Percentiles rank a stretch among this genome's conserved stretches.
phyloP scores from a whole-genome alignment of 2,797 vertebrate species.

The Lates japonicus region DNA sequence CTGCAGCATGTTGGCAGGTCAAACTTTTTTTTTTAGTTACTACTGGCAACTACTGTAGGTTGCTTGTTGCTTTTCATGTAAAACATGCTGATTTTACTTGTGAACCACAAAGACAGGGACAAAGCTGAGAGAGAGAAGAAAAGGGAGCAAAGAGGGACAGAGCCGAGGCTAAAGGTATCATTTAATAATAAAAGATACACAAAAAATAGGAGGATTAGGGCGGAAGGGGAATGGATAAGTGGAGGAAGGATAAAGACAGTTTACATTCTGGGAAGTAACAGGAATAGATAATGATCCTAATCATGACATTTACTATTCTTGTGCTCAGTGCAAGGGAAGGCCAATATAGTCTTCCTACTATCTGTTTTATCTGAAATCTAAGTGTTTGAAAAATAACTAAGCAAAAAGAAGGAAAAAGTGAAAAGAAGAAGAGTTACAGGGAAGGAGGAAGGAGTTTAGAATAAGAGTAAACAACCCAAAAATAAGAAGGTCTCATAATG shows the following conservation, averaged over 20 bases:
- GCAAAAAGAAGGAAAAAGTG: background rate
- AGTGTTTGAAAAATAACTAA: background rate
- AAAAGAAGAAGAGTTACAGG: background rate
- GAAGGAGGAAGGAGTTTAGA: constrained; percentile 7
- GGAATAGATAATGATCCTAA: constrained; percentile 19
- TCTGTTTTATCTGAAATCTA: background rate
- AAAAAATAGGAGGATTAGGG: background rate
- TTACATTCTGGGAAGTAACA: constrained; percentile 12
- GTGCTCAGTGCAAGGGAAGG: constrained; percentile 1
- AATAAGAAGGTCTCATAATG: constrained; percentile 17
- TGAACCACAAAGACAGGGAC: background rate
- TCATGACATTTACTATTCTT: constrained; percentile 16
- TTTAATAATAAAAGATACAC: background rate
- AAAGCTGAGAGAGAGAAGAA: background rate
- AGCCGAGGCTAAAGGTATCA: constrained; percentile 8
- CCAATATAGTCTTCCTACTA: background rate
- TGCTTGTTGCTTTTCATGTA: background rate
- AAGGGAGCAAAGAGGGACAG: constrained; percentile 5
- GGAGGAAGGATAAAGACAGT: background rate
- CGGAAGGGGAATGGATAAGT: background rate
- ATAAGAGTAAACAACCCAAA: background rate
- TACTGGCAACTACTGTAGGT: too few relatives aligned
- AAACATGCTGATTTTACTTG: too few relatives aligned
- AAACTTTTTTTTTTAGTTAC: too few relatives aligned
- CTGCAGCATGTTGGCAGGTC: too few relatives aligned